Percentiles rank a stretch among this genome's conserved stretches.
Evolutionary conservation across 2,888 invertebrate species (phyloP).

Genomic region (Amphiduros pacificus): DNA sequence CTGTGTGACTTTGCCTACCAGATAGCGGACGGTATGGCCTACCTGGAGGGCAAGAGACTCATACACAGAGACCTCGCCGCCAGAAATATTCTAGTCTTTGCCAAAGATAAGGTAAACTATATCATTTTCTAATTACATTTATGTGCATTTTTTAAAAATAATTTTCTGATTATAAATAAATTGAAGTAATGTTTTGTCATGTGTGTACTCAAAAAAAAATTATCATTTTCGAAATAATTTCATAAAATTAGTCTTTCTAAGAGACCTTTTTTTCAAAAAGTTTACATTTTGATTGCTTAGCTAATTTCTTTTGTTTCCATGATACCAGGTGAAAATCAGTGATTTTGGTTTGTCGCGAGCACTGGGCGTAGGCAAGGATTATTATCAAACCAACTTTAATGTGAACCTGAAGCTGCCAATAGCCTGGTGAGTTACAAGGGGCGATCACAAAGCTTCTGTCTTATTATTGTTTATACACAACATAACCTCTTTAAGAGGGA

Average conservation of each 20-base stretch:
- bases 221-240: too few species aligned
- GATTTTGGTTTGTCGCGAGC: constrained; percentile 96
- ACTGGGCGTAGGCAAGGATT: constrained; percentile 95
- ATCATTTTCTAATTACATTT: background rate
- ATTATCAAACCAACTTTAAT: constrained; percentile 97
- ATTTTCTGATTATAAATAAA: background rate
- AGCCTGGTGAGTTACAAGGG: constrained; percentile 74
- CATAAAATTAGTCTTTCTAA: too few species aligned
- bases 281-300: too few species aligned
- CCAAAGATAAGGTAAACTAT: constrained; percentile 76
- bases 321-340: constrained; percentile 84
- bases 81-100: constrained; percentile 95
- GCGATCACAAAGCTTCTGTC: too few species aligned
- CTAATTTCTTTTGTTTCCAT: constrained; percentile 4
- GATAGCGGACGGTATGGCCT: constrained; percentile 92
- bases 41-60: constrained; percentile 91
- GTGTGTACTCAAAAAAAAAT: too few species aligned
- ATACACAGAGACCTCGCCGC: constrained; percentile 98
- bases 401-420: constrained; percentile 96
- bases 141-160: background rate
- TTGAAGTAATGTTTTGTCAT: background rate
- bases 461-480: too few species aligned
- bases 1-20: constrained; percentile 94
- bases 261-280: too few species aligned
- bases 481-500: too few species aligned